Conservation (phyloP, 2,113 vertebrate species). For the Vombatus ursinus region DNA sequence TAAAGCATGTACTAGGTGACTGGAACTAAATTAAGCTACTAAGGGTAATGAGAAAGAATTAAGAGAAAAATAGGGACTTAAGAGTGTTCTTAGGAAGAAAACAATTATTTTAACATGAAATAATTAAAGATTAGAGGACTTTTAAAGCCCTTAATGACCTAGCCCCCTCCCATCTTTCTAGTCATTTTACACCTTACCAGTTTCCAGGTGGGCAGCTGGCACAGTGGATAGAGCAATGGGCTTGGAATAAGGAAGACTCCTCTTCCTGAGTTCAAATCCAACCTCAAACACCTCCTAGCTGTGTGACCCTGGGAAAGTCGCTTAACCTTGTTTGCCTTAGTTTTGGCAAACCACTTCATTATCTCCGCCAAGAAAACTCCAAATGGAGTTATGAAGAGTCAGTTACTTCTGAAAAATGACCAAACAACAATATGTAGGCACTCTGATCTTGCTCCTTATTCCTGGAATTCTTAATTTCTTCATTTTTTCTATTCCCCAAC, state of each 20-base stretch:
- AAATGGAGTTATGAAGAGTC: neutral
- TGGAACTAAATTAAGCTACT: no score
- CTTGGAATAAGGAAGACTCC: neutral
- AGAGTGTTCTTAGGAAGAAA: neutral
- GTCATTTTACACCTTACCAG: neutral
- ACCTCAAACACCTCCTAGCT: neutral
- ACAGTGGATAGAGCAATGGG: neutral
- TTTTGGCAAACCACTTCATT: neutral
- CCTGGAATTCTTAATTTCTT: neutral
- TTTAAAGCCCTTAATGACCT: neutral
- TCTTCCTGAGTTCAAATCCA: neutral
- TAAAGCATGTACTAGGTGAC: neutral
- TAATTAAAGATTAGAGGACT: neutral
- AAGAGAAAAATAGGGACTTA: neutral
- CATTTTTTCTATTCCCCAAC: neutral
- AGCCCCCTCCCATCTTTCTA: neutral
- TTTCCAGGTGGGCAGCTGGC: neutral
- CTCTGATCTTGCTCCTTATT: neutral
- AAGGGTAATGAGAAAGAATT: neutral
- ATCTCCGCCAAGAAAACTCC: neutral
- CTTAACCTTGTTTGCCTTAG: neutral
- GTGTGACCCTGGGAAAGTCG: neutral
- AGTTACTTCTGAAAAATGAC: neutral
- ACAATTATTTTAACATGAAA: neutral
- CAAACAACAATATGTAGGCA: neutral